Evolutionary conservation across 2,113 vertebrate genomes (phyloP).

Genomic region (Rhea pennata): DNA sequence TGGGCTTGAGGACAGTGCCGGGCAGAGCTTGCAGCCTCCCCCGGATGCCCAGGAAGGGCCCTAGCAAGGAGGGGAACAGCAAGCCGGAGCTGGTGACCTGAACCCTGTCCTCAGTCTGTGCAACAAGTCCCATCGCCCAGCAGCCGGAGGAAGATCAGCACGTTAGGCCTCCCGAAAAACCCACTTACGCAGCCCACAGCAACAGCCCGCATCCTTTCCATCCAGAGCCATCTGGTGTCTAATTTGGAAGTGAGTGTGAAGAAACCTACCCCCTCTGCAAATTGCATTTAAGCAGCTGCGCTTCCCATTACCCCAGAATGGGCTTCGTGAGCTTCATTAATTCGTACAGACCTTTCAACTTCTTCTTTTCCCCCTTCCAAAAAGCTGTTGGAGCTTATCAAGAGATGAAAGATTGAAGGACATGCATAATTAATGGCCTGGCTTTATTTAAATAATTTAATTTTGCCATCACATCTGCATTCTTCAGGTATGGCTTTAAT

Average conservation of each 20-base stretch:
- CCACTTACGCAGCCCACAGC: neutral
- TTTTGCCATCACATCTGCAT: constrained; percentile 28
- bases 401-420: constrained; percentile 52
- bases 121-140: no score
- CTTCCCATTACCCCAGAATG: neutral
- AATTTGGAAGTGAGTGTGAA: accelerated
- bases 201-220: neutral
- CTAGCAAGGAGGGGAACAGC: no score
- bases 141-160: no score
- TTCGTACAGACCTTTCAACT: neutral
- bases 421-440: constrained; percentile 49
- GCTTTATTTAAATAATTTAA: constrained; percentile 37
- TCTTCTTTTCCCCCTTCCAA: neutral
- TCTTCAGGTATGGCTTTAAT: constrained; percentile 50
- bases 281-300: neutral
- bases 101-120: no score
- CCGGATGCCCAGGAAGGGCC: no score
- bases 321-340: neutral
- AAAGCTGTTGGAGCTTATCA: constrained; percentile 38
- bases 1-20: no score
- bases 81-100: no score
- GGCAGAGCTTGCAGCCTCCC: no score
- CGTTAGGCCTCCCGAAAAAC: neutral
- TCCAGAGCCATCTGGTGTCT: neutral
- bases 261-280: neutral